A percentile compares a stretch with the other conserved stretches of the same genome.
Evolutionary conservation across 2,113 vertebrate genomes (phyloP).

Genomic region (Talpa occidentalis): DNA sequence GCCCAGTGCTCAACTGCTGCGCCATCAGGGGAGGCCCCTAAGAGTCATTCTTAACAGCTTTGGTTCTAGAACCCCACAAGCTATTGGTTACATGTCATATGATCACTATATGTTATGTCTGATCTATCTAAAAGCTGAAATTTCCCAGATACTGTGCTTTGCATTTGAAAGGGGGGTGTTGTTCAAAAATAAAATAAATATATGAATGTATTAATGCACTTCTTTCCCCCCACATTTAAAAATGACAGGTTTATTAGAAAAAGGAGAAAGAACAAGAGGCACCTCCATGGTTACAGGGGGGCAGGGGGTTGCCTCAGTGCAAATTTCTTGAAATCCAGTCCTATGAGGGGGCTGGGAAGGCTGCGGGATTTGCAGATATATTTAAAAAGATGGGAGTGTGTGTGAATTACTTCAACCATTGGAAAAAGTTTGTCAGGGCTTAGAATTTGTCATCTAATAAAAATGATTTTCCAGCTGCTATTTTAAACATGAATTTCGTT

Average conservation of each 20-base stretch:
- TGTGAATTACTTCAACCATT: background rate
- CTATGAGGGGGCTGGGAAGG: too few species aligned
- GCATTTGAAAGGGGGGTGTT: background rate
- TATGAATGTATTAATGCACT: background rate
- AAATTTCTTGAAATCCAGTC: too few species aligned
- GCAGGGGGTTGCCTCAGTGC: too few species aligned
- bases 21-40: too few species aligned
- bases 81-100: background rate
- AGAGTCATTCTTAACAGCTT: background rate
- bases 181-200: background rate
- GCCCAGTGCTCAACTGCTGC: too few species aligned
- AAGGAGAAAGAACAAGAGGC: too few species aligned
- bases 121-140: background rate
- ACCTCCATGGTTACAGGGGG: too few species aligned
- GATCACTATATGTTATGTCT: background rate
- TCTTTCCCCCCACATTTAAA: too few species aligned
- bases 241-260: too few species aligned
- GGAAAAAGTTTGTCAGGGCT: background rate
- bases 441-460: background rate
- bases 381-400: too few species aligned
- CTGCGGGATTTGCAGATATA: background rate
- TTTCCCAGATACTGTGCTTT: background rate
- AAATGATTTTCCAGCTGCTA: background rate
- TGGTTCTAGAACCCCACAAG: background rate
- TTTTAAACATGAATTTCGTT: background rate